phyloP scores from a whole-genome alignment of 2,888 invertebrate genomes.

The Dolomedes plantarius region DNA sequence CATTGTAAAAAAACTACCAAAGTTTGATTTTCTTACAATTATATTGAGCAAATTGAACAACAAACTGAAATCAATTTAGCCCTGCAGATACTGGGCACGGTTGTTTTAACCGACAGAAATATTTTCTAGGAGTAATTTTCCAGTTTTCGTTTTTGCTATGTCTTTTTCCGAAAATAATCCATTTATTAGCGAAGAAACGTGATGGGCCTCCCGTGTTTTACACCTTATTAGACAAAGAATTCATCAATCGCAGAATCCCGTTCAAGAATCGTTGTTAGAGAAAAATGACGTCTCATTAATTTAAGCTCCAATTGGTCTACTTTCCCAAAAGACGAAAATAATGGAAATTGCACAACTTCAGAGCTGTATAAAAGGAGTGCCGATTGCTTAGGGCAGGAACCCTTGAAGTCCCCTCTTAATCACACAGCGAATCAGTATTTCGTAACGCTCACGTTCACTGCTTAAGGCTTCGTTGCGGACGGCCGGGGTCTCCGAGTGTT shows the following conservation, averaged over 20 bases:
- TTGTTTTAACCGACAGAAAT: too few relatives aligned
- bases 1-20: too few relatives aligned
- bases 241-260: not conserved
- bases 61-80: too few relatives aligned
- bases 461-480: conserved; percentile 19
- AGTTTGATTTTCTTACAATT: too few relatives aligned
- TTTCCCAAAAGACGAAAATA: too few relatives aligned
- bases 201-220: not conserved
- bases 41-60: too few relatives aligned
- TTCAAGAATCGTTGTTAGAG: not conserved
- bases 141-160: too few relatives aligned
- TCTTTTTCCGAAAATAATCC: too few relatives aligned
- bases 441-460: not conserved
- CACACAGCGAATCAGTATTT: conserved; percentile 21
- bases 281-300: conserved; percentile 18
- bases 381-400: not conserved
- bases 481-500: not conserved
- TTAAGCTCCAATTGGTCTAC: not conserved
- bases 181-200: too few relatives aligned
- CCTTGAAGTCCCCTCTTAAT: conserved; percentile 51
- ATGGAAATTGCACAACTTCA: not conserved
- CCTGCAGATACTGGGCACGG: too few relatives aligned
- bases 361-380: conserved; percentile 28
- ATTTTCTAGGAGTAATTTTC: too few relatives aligned
- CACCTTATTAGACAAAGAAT: not conserved